A percentile compares a stretch with the other conserved stretches of the same genome.
phyloP scores from a whole-genome alignment of 2,113 vertebrate genomes.

The Sporophila hypoxantha region DNA sequence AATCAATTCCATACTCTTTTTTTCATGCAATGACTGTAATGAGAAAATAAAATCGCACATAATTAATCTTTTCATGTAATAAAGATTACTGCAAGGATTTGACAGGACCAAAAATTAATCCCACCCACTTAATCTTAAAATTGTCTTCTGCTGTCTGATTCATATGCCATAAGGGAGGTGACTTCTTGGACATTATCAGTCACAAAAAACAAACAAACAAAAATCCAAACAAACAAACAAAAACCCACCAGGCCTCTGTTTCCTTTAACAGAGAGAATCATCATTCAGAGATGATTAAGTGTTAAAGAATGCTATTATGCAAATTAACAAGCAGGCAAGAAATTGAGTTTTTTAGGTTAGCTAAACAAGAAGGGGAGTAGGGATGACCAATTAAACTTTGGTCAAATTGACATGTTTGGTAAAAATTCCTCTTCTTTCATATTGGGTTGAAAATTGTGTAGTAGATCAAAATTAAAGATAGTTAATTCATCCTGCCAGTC shows the following conservation, averaged over 20 bases:
- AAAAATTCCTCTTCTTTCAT: neutral
- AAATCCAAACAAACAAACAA: no score
- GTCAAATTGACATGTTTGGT: neutral
- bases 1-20: neutral
- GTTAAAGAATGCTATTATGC: neutral
- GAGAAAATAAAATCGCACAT: slow-evolving; percentile 13
- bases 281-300: neutral
- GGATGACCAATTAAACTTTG: neutral
- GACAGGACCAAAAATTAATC: slow-evolving; percentile 17
- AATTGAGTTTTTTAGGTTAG: neutral
- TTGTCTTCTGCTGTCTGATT: neutral
- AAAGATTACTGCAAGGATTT: neutral
- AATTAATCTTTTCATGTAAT: neutral
- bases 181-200: neutral
- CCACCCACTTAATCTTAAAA: neutral
- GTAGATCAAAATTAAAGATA: neutral
- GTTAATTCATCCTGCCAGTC: neutral
- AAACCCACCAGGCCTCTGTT: neutral
- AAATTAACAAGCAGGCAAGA: slow-evolving; percentile 27
- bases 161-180: neutral
- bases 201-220: neutral
- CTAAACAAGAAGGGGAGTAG: neutral
- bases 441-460: neutral
- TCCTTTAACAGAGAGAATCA: neutral
- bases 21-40: neutral